These are phyloP conservation scores for Drosophila ambigua DNA, from an alignment of 1,140 invertebrate genomes.

Conservation along the genomic window DNA sequence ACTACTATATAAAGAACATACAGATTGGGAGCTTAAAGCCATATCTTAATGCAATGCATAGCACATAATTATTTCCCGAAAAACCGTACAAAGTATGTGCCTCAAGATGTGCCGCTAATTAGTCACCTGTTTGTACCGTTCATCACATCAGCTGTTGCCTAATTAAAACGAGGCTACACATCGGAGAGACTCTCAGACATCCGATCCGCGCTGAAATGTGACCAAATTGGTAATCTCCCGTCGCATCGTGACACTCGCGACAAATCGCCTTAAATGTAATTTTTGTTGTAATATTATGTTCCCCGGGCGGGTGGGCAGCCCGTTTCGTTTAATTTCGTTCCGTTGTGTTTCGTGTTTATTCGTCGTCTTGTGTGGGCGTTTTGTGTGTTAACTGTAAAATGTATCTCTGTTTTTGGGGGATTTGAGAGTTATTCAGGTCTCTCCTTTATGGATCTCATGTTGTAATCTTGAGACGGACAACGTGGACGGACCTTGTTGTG, in stretches of 20 bases:
- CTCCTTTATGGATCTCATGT: conserved; percentile 5
- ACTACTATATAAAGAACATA: conserved; percentile 29
- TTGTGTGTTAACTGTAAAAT: conserved; percentile 39
- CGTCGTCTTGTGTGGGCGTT: conserved; percentile 49
- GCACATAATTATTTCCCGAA: conserved; percentile 32
- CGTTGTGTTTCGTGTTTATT: conserved; percentile 8
- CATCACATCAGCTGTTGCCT: conserved; percentile 20
- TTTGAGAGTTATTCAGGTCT: conserved; percentile 35
- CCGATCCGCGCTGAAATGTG: conserved; percentile 32
- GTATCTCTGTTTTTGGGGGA: conserved; percentile 2
- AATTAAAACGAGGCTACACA: conserved; percentile 49
- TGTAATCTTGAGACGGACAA: conserved; percentile 25
- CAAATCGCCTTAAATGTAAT: conserved; percentile 70
- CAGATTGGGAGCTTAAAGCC: not conserved
- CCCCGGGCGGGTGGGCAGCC: too few species aligned
- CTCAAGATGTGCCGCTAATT: conserved; percentile 21
- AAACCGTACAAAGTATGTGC: conserved; percentile 34
- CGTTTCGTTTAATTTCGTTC: not conserved
- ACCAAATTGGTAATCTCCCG: conserved; percentile 55
- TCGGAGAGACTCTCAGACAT: not conserved
- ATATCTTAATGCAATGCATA: not conserved
- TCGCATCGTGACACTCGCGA: conserved; percentile 54
- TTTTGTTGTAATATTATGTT: conserved; percentile 28
- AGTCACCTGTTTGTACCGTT: conserved; percentile 42
- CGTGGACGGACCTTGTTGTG: conserved; percentile 7